Conservation (phyloP, 2,113 vertebrate species). For the Heliornis fulica region DNA sequence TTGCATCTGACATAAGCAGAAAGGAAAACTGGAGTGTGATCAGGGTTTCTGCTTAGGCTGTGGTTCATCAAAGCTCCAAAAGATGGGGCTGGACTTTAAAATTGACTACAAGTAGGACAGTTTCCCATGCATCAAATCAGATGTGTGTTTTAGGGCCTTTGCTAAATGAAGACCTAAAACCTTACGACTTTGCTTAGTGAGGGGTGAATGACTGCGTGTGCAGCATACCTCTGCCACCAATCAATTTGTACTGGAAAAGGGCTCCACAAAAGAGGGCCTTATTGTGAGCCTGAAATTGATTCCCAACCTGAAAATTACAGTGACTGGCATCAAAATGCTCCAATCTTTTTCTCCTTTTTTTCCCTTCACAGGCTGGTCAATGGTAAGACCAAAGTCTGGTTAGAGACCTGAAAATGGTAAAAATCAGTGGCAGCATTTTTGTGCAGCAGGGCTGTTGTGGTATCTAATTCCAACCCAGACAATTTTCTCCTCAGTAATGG, state of each 20-base stretch:
- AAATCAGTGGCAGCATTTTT: not conserved
- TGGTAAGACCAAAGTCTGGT: not conserved
- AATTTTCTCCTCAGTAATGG: not conserved
- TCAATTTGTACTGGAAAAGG: not conserved
- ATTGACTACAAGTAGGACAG: not conserved
- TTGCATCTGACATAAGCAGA: not conserved
- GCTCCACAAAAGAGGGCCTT: not conserved
- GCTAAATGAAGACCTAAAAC: not conserved
- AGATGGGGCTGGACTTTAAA: not conserved
- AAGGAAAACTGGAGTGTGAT: not conserved
- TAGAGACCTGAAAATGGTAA: not conserved
- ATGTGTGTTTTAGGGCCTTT: not conserved
- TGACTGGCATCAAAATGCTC: not conserved
- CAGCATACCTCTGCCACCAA: rapidly evolving
- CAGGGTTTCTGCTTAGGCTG: rapidly evolving
- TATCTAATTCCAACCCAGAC: not conserved
- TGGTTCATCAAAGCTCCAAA: not conserved
- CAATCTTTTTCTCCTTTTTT: not conserved
- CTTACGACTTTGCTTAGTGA: not conserved
- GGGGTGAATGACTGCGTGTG: not conserved
- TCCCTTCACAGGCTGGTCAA: not conserved
- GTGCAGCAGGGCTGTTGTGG: not conserved
- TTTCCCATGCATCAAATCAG: not conserved
- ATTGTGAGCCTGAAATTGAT: not conserved
- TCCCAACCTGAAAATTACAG: not conserved